phyloP scores from a whole-genome alignment of 2,113 vertebrate species.

The Malurus elegans region DNA sequence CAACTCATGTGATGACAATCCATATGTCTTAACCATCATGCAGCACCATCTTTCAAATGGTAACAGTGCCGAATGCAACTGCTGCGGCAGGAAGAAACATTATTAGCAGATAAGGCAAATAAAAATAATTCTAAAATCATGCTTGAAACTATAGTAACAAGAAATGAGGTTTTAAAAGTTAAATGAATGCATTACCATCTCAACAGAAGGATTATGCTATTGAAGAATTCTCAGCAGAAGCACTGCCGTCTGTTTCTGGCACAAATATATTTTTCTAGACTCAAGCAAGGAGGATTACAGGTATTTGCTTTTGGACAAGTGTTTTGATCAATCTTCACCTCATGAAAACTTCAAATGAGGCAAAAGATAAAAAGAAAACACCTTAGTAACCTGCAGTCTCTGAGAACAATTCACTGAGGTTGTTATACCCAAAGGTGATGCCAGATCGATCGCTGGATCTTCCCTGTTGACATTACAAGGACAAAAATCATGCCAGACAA shows the following conservation, averaged over 20 bases:
- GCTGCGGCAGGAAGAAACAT: neutral
- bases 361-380: constrained; percentile 51
- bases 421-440: constrained; percentile 35
- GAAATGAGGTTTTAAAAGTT: neutral
- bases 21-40: neutral
- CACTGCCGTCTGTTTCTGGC: neutral
- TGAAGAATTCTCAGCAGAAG: neutral
- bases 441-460: neutral
- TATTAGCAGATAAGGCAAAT: neutral
- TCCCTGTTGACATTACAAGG: neutral
- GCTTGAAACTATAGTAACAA: neutral
- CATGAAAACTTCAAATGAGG: constrained; percentile 44
- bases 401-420: constrained; percentile 12
- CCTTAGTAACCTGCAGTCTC: constrained; percentile 6
- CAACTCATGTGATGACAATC: constrained; percentile 16
- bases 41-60: neutral
- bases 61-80: neutral
- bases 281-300: constrained; percentile 1
- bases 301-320: constrained; percentile 26
- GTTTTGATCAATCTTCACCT: constrained; percentile 45
- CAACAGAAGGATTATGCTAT: neutral
- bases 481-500: constrained; percentile 6
- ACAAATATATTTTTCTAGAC: neutral
- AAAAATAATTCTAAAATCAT: neutral
- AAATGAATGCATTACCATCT: neutral